Base-by-base conservation (phyloP, 2,888 invertebrate species). In the Empis stercorea region DNA sequence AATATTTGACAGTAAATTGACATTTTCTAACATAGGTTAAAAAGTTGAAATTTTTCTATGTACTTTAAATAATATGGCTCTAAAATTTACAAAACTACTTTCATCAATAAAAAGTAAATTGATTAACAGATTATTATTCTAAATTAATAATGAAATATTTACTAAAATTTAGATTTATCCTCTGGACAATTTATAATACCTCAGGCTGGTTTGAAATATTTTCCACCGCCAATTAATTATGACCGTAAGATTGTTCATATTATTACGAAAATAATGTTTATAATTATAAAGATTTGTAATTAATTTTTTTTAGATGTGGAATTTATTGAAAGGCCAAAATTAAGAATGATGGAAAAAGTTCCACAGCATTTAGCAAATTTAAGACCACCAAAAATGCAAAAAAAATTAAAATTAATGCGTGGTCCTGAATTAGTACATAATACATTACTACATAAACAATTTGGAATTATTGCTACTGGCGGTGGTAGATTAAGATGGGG, bases 391-490 rank as follows among this genome's bases (percentile, higher is more conserved):
- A 92, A 88, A 72, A 89, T 88, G 87, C 81, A 82, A 54, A 94
- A 89, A 61, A 76, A 76, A 45, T 68, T 93, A 3, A 73, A 76
- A n/a, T 78, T 83, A 36, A 92, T 94, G 86, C 73, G 94, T 62
- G 96, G 96, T 0, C 93, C 94, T 1, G 97, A 97, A 68, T 53
- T 64, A 6, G 63, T 92, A 20, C 94, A 97, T 60, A 96, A 85
- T 56, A 76, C 78, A 45, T 71, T 99, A 11, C 74, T 89, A 50
- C 84, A 95, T 59, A 83, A 87, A 60, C 96, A 99, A 61, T 99
- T 80, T 75, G 99, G 94, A 39, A 81, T 99, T 53, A 75, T 94
- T 67, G 92, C 94, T 10, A 70, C 79, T 13, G 74, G 79, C 16
- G 96, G 95, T 45, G 95, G 95, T 1, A 76, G 89, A 54, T 59